These are phyloP conservation scores for Candoia aspera DNA, from an alignment of 2,113 vertebrate species.

Conservation along the genomic window DNA sequence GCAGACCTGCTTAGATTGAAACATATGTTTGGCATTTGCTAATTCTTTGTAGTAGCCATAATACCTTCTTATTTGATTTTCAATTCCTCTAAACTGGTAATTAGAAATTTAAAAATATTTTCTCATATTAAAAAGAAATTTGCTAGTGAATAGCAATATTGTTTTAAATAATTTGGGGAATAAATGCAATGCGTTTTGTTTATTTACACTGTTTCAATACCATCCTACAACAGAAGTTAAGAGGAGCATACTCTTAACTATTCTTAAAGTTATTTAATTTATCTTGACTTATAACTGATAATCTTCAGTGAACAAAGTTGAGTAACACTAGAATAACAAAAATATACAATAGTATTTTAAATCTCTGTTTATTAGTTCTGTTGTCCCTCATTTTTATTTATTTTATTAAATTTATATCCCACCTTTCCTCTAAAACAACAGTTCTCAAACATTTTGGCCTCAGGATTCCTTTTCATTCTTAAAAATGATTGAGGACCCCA, in stretches of 20 bases:
- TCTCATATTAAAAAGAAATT: not conserved
- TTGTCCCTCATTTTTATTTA: not conserved
- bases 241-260: not conserved
- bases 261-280: not conserved
- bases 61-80: not conserved
- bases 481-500: not conserved
- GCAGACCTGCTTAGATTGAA: not conserved
- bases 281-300: not conserved
- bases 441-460: not conserved
- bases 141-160: not conserved
- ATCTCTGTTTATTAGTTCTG: not conserved
- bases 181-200: not conserved
- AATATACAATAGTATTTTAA: not conserved
- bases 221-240: not conserved
- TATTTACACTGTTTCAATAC: not conserved
- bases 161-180: not conserved
- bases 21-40: not conserved
- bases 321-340: not conserved
- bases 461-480: not conserved
- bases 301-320: not conserved
- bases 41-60: constrained; percentile 37
- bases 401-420: not conserved
- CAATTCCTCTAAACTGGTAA: constrained; percentile 50
- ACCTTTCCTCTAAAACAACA: not conserved
- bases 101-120: constrained; percentile 35